Evolutionary conservation across 2,113 vertebrate species (phyloP).

Genomic region (Psittacara wagleri): DNA sequence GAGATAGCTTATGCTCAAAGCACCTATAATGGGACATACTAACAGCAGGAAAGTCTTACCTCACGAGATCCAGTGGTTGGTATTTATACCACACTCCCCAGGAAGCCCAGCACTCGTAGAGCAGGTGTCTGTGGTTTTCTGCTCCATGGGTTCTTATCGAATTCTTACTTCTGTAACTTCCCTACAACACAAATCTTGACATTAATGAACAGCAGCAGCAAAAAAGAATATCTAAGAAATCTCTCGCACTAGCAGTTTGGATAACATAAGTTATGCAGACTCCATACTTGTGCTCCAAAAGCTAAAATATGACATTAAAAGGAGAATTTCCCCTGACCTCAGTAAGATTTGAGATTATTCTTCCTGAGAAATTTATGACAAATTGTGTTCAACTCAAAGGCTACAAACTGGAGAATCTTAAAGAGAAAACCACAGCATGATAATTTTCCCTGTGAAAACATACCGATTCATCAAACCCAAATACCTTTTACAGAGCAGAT

Average conservation of each 20-base stretch:
- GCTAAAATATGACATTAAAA: not conserved
- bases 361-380: not conserved
- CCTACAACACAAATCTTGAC: constrained; percentile 74
- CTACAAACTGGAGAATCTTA: not conserved
- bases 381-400: not conserved
- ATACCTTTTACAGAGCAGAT: not conserved
- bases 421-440: not conserved
- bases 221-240: not conserved
- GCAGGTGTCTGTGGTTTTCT: constrained; percentile 90
- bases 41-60: constrained; percentile 68
- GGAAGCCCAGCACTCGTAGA: constrained; percentile 93
- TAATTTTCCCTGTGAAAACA: not conserved
- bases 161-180: constrained; percentile 92
- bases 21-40: not conserved
- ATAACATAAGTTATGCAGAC: not conserved
- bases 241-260: not conserved
- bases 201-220: not conserved
- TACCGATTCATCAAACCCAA: not conserved
- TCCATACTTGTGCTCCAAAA: not conserved
- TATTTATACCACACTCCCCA: constrained; percentile 97
- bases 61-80: constrained; percentile 91
- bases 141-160: constrained; percentile 89
- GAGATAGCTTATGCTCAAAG: not conserved
- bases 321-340: not conserved
- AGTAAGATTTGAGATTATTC: not conserved